Evolutionary conservation across 1,140 invertebrate genomes (phyloP).

Genomic region (Drosophila pectinifera): DNA sequence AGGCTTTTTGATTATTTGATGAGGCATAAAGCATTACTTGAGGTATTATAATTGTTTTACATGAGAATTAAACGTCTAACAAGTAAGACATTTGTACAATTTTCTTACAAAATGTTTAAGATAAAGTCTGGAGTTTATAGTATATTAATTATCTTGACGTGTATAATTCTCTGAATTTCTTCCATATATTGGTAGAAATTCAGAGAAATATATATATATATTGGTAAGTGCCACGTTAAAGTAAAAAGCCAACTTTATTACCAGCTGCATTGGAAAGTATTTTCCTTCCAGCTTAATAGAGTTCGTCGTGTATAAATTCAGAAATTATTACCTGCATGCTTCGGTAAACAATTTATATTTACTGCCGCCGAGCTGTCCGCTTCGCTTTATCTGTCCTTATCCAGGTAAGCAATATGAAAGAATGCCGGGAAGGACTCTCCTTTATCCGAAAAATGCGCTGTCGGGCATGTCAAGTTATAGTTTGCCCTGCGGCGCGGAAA

Average conservation of each 20-base stretch:
- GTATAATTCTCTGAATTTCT: background rate
- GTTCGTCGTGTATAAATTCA: constrained; percentile 3
- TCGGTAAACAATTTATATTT: constrained; percentile 27
- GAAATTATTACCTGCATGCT: constrained; percentile 19
- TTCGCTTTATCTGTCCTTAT: constrained; percentile 12
- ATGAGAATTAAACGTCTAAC: no score
- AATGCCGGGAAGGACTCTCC: constrained; percentile 24
- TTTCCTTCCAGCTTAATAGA: background rate
- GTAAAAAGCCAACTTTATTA: background rate
- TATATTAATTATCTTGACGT: no score
- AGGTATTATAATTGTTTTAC: background rate
- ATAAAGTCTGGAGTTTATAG: background rate
- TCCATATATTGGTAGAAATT: no score
- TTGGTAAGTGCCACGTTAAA: no score
- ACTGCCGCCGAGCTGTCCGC: constrained; percentile 2
- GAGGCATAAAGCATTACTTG: no score
- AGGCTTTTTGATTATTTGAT: background rate
- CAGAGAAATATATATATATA: no score
- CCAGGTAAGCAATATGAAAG: constrained; percentile 16
- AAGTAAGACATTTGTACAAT: no score
- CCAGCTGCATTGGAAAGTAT: background rate
- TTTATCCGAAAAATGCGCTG: constrained; percentile 27
- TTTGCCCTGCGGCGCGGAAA: constrained; percentile 49
- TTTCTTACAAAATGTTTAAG: no score
- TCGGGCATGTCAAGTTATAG: constrained; percentile 47